A percentile compares a stretch with the other conserved stretches of the same genome.
phyloP scores from a whole-genome alignment of 2,888 invertebrate genomes.

The Zootermopsis nevadensis region DNA sequence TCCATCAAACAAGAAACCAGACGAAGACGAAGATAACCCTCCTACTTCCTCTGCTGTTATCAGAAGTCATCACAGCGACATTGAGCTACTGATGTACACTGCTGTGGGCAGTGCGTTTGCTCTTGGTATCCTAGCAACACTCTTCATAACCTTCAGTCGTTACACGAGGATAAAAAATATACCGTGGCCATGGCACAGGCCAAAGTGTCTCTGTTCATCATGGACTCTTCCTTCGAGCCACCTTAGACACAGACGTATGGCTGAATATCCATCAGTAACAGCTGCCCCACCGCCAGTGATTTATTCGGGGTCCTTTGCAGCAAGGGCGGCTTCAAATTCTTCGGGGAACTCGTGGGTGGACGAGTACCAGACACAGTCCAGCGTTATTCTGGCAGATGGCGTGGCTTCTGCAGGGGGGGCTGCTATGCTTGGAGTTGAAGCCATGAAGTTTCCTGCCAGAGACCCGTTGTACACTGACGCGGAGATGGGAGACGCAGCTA shows the following conservation, averaged over 20 bases:
- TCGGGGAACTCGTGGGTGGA: conserved; percentile 54
- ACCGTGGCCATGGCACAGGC: conserved; percentile 51
- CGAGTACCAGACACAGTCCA: conserved; percentile 49
- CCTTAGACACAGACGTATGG: conserved; percentile 31
- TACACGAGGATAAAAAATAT: conserved; percentile 54
- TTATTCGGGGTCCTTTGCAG: conserved; percentile 57
- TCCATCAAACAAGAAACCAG: background rate
- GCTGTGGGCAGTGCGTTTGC: conserved; percentile 47
- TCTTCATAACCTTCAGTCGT: conserved; percentile 56
- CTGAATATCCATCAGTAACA: conserved; percentile 37
- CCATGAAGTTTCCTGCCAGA: conserved; percentile 33
- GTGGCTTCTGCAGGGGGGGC: conserved; percentile 41
- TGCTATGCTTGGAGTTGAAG: conserved; percentile 44
- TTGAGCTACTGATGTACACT: conserved; percentile 20
- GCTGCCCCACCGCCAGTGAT: conserved; percentile 56
- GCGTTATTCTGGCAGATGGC: conserved; percentile 41
- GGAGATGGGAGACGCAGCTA: conserved; percentile 46
- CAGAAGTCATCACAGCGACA: conserved; percentile 15
- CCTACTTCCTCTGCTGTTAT: conserved; percentile 4
- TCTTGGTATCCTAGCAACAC: conserved; percentile 56
- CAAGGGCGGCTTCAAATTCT: conserved; percentile 37
- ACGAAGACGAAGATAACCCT: conserved; percentile 27
- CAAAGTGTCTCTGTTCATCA: conserved; percentile 46
- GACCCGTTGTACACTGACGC: conserved; percentile 43
- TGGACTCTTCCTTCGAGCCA: conserved; percentile 38